These are phyloP conservation scores for Chloroceryle amazona DNA, from an alignment of 2,797 vertebrate species.

Conservation along the genomic window DNA sequence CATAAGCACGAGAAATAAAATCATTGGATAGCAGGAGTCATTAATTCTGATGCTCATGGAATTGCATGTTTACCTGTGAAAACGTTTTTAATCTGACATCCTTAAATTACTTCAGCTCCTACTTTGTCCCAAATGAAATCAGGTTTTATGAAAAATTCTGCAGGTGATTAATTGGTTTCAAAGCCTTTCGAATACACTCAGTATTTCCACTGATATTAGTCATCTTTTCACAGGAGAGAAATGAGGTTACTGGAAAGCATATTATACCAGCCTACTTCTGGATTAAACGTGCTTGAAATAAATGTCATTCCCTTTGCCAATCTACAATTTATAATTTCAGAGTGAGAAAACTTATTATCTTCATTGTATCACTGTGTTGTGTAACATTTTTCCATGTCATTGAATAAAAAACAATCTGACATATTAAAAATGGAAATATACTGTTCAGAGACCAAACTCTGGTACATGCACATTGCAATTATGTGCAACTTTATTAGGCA, in stretches of 20 bases:
- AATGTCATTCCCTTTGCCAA: slow-evolving; percentile 29
- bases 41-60: slow-evolving; percentile 46
- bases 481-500: slow-evolving; percentile 21
- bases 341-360: not conserved
- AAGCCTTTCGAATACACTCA: slow-evolving; percentile 28
- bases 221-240: slow-evolving; percentile 64
- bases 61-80: slow-evolving; percentile 56
- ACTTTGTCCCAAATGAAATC: slow-evolving; percentile 64
- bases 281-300: slow-evolving; percentile 53
- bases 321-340: slow-evolving; percentile 4
- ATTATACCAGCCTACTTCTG: slow-evolving; percentile 33
- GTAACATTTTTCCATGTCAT: not conserved
- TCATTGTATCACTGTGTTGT: slow-evolving; percentile 8
- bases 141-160: slow-evolving; percentile 53
- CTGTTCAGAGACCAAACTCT: not conserved
- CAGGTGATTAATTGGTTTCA: slow-evolving; percentile 70
- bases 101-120: slow-evolving; percentile 66
- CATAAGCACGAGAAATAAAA: slow-evolving; percentile 15
- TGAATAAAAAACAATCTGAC: not conserved
- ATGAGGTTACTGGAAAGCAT: slow-evolving; percentile 59
- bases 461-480: not conserved
- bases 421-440: not conserved
- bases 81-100: slow-evolving; percentile 64
- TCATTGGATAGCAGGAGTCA: slow-evolving; percentile 14
- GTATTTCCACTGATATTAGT: slow-evolving; percentile 52